A percentile compares a stretch with the other conserved stretches of the same genome.
Evolutionary conservation across 2,888 invertebrate species (phyloP).

Genomic region (Eupithecia vulgata): DNA sequence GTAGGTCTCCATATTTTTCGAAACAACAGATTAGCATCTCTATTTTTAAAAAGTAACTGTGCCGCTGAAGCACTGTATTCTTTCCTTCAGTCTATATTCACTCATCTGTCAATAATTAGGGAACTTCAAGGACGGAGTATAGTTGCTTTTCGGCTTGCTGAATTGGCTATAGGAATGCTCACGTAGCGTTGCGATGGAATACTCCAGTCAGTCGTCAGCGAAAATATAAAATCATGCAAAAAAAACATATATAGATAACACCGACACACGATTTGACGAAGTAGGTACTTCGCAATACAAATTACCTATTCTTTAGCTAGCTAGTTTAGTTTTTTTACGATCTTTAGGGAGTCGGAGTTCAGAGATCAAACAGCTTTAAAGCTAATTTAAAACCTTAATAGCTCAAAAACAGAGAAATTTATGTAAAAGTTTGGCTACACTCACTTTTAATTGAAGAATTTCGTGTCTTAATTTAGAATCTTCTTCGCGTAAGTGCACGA

Average conservation of each 20-base stretch:
- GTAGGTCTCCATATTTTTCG: too few species aligned
- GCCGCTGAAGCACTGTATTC: too few species aligned
- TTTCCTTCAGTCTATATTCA: too few species aligned
- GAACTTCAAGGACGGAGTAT: neutral
- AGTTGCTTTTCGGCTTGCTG: neutral
- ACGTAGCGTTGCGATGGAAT: neutral
- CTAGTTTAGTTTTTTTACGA: neutral
- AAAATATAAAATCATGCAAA: neutral
- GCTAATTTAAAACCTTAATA: slow-evolving; percentile 24
- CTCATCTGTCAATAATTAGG: too few species aligned
- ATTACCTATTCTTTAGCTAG: neutral
- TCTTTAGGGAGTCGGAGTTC: neutral
- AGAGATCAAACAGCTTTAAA: neutral
- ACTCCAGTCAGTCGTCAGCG: neutral
- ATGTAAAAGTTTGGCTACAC: slow-evolving; percentile 42
- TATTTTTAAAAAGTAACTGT: too few species aligned
- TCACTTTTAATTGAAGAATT: slow-evolving; percentile 92
- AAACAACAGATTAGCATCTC: too few species aligned
- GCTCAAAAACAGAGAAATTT: neutral
- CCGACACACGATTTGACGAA: neutral
- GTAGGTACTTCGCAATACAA: neutral
- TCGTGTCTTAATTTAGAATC: slow-evolving; percentile 92
- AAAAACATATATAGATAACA: neutral
- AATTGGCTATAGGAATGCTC: neutral
- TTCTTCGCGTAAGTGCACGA: slow-evolving; percentile 90